phyloP scores from a whole-genome alignment of 2,888 invertebrate species.

The Nebria salina region DNA sequence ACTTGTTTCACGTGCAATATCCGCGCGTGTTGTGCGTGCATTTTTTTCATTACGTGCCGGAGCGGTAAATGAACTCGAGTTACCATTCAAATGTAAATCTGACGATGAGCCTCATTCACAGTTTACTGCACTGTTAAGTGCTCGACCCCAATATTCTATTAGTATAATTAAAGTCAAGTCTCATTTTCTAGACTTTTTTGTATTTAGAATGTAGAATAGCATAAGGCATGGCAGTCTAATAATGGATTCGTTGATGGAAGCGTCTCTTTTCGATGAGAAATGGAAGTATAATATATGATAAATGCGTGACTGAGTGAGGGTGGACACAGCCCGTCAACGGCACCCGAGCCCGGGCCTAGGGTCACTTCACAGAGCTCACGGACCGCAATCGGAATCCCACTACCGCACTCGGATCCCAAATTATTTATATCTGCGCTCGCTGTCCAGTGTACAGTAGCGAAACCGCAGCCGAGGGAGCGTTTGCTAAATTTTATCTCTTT shows the following conservation, averaged over 20 bases:
- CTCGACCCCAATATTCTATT: too few relatives aligned
- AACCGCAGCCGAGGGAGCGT: background rate
- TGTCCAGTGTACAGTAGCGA: background rate
- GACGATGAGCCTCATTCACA: too few relatives aligned
- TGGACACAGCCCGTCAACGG: background rate
- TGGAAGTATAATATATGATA: background rate
- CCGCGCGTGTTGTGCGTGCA: background rate
- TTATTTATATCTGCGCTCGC: slow-evolving; percentile 10
- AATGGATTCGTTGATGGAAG: too few relatives aligned
- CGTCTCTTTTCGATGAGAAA: background rate
- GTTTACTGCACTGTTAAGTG: too few relatives aligned
- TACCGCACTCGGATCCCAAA: slow-evolving; percentile 15
- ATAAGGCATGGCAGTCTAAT: too few relatives aligned
- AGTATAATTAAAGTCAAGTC: too few relatives aligned
- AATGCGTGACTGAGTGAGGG: background rate
- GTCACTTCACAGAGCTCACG: background rate
- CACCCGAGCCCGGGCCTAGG: background rate
- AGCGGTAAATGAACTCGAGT: background rate
- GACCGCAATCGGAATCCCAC: background rate
- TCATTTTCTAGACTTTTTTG: too few relatives aligned
- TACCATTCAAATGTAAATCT: too few relatives aligned
- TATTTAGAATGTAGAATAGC: too few relatives aligned
- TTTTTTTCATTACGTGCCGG: background rate
- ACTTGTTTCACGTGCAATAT: background rate
- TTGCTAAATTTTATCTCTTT: slow-evolving; percentile 11